phyloP scores from a whole-genome alignment of 2,797 vertebrate genomes.

The Microtus agrestis region DNA sequence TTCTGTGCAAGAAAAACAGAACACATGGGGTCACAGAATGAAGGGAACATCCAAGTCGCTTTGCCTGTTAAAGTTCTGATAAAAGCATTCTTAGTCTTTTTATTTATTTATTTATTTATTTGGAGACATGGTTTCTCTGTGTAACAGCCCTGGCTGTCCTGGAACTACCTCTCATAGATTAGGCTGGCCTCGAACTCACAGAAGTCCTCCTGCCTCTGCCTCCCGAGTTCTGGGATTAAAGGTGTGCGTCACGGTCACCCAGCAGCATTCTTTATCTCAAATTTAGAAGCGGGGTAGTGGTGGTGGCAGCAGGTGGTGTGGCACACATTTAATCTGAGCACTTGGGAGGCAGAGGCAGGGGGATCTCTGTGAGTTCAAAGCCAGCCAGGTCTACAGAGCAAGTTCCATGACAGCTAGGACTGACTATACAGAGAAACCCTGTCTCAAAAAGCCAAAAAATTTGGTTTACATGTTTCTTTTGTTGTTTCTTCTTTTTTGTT shows the following conservation, averaged over 20 bases:
- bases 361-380: not conserved
- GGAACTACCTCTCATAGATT: too few species aligned
- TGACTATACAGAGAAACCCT: not conserved
- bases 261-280: not conserved
- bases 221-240: too few species aligned
- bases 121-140: too few species aligned
- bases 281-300: not conserved
- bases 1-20: slow-evolving; percentile 44
- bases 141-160: too few species aligned
- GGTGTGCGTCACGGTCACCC: too few species aligned
- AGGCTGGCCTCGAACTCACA: too few species aligned
- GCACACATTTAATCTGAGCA: not conserved
- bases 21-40: not conserved
- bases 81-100: slow-evolving; percentile 20
- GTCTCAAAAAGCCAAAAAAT: not conserved
- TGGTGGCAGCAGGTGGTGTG: too few species aligned
- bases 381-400: not conserved
- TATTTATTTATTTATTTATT: too few species aligned
- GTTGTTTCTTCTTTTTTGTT: not conserved
- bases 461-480: not conserved
- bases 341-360: not conserved
- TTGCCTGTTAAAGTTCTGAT: not conserved
- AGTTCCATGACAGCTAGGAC: not conserved
- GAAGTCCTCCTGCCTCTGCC: too few species aligned
- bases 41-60: slow-evolving; percentile 26